Percentiles rank a stretch among this genome's conserved stretches.
Evolutionary conservation across 64 coral and sea anemone genomes (phyloP).

Genomic region (Acropora tenuis): DNA sequence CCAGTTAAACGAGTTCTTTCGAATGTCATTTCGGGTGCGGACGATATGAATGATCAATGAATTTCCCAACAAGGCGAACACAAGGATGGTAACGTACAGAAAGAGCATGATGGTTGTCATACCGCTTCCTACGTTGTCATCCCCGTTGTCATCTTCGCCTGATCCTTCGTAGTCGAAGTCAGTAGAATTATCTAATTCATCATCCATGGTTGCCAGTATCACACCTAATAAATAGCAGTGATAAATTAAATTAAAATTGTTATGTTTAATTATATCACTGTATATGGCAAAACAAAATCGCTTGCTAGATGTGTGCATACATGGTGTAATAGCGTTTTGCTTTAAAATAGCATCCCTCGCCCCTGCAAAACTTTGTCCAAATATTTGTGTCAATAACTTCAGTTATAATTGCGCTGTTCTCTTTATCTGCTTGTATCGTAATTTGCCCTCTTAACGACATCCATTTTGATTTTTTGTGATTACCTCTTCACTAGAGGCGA

Average conservation of each 20-base stretch:
- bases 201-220: not conserved
- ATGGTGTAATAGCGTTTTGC: too few relatives aligned
- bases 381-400: too few relatives aligned
- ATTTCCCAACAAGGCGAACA: slow-evolving; percentile 56
- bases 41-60: slow-evolving; percentile 62
- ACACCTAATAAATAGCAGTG: not conserved
- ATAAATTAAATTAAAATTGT: not conserved
- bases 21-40: slow-evolving; percentile 50
- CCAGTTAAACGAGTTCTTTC: slow-evolving; percentile 67
- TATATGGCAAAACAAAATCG: too few relatives aligned
- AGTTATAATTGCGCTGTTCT: too few relatives aligned
- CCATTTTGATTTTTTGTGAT: too few relatives aligned
- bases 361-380: too few relatives aligned
- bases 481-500: too few relatives aligned
- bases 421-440: too few relatives aligned
- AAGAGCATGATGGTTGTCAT: not conserved
- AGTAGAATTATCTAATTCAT: not conserved
- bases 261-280: too few relatives aligned
- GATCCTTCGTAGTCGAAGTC: not conserved
- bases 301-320: too few relatives aligned
- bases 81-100: slow-evolving; percentile 40
- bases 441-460: too few relatives aligned
- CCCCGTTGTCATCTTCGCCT: not conserved
- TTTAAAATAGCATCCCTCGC: too few relatives aligned
- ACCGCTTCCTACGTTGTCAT: not conserved